phyloP scores from a whole-genome alignment of 2,113 vertebrate species.

The Cromileptes altivelis region DNA sequence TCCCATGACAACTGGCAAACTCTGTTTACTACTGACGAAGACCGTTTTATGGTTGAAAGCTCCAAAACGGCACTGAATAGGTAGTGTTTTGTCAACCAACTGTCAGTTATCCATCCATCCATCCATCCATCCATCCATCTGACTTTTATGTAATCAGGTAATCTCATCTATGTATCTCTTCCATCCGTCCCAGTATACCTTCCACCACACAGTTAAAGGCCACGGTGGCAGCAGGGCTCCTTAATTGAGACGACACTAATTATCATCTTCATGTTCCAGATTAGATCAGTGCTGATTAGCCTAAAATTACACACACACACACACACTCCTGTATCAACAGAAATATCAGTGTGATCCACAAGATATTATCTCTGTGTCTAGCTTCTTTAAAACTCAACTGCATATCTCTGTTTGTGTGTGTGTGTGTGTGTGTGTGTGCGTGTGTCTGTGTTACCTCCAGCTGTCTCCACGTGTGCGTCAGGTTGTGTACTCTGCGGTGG shows the following conservation, averaged over 20 bases:
- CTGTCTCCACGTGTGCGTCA: conserved; percentile 94
- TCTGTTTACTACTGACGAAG: background rate
- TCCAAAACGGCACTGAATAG: background rate
- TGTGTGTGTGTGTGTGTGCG: conserved; percentile 53
- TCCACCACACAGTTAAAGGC: conserved; percentile 32
- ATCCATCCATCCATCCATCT: background rate
- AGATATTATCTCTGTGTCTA: conserved; percentile 28
- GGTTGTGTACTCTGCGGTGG: conserved; percentile 91
- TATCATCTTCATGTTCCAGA: conserved; percentile 68
- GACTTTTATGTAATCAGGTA: background rate
- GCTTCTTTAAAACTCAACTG: background rate
- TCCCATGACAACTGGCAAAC: background rate
- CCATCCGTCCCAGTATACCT: background rate
- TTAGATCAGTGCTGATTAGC: conserved; percentile 71
- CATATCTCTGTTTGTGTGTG: background rate
- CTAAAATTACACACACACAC: conserved; percentile 65
- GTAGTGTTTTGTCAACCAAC: background rate
- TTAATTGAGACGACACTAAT: conserved; percentile 68
- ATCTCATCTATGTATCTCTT: background rate
- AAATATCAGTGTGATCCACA: conserved; percentile 27
- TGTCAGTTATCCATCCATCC: too few relatives aligned
- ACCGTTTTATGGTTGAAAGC: too few relatives aligned
- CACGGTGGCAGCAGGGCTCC: conserved; percentile 29
- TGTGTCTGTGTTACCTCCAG: conserved; percentile 88
- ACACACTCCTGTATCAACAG: conserved; percentile 17